Base-by-base conservation (phyloP, 2,797 vertebrate genomes). In the Galaxias olidus region DNA sequence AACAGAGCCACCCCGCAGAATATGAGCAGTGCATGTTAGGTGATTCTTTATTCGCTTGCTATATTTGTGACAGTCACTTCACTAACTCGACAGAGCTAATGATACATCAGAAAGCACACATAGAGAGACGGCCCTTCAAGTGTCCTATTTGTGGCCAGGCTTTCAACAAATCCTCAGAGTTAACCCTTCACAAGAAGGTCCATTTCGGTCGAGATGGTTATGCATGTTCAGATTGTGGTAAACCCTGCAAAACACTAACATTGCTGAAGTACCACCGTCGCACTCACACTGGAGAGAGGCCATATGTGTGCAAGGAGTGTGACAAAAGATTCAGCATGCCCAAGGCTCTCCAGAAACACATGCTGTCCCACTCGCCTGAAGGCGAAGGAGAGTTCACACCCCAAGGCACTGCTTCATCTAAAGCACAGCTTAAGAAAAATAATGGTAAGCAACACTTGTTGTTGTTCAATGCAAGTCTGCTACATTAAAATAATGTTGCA, bases 71-170 rank as follows among this genome's bases (percentile, higher is more conserved):
- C 63, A 79, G 86, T 14, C 88, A 92, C 63, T 95, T 94, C 68
- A 87, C 90, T n/a, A 93, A 91, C 81, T 95, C 94, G 60, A 84
- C 83, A 0, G 91, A 91, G 64, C 92, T 94, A 55, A 89, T 92
- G 84, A 70, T 76, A 46, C 94, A 94, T 74, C 94, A 95, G 81
- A 91, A 90, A 12, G 71, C 91, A 59, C 94, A 94, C 17, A 76
- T 65, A 0, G 91, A 91, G 63, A 91, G 82, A 73, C 90, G 85
- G 66, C 91, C 91, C 4, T 94, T 92, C 70, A 91, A 91, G 68
- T 94, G 93, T 78, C 89, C 88, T 0, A 83, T 93, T 52, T 93
- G 92, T 15, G 41, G 56, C 6, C 77, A 83, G 47, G 84, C 91
- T 58, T 94, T 92, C 68, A 81, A 83, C 30, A 88, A 85, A 62